A percentile compares a stretch with the other conserved stretches of the same genome.
Evolutionary conservation across 2,797 vertebrate species (phyloP).

Genomic region (Gallinago nigripennis): DNA sequence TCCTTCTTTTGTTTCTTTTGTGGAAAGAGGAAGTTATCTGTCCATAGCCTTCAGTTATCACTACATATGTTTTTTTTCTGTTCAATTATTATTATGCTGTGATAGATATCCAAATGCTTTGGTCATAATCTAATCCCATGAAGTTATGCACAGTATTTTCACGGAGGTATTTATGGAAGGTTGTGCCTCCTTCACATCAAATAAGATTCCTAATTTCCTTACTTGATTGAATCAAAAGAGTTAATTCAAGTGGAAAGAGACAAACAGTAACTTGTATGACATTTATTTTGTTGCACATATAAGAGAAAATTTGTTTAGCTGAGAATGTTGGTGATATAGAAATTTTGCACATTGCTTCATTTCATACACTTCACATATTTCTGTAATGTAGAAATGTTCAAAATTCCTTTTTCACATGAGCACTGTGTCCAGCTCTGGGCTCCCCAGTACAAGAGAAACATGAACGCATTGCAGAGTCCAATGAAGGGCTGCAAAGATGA

Average conservation of each 20-base stretch:
- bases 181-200: not conserved
- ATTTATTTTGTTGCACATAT: not conserved
- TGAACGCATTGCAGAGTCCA: not conserved
- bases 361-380: not conserved
- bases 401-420: accelerated
- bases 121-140: not conserved
- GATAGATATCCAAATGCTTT: not conserved
- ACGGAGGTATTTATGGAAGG: not conserved
- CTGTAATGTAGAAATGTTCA: not conserved
- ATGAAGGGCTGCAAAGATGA: accelerated
- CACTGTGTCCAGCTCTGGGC: not conserved
- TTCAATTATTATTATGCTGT: not conserved
- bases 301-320: not conserved
- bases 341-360: not conserved
- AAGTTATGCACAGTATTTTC: not conserved
- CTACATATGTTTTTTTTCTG: not conserved
- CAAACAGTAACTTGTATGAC: not conserved
- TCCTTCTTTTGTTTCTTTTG: not conserved
- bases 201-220: not conserved
- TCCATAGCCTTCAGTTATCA: not conserved
- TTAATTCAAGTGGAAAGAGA: not conserved
- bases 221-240: not conserved
- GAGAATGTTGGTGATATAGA: not conserved
- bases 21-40: not conserved
- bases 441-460: not conserved